These are phyloP conservation scores for Pyrgilauda ruficollis DNA, from an alignment of 2,113 vertebrate species.

Conservation along the genomic window DNA sequence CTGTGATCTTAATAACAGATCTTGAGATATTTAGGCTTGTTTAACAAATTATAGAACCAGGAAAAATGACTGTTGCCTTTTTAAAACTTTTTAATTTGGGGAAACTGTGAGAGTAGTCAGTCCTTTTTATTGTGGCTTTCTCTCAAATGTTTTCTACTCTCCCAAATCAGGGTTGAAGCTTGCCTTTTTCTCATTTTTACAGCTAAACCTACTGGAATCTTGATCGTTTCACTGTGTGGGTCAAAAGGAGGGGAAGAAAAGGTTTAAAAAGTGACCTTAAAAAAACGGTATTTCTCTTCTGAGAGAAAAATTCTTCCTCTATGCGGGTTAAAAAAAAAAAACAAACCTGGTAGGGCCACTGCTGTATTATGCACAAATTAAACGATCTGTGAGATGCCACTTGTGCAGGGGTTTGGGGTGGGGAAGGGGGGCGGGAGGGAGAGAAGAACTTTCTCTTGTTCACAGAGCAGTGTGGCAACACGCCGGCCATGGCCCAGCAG, in stretches of 20 bases:
- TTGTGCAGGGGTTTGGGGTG: background rate
- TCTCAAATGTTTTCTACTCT: background rate
- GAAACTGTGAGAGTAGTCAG: background rate
- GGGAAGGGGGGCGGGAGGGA: background rate
- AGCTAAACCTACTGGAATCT: slow-evolving; percentile 18
- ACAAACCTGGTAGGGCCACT: background rate
- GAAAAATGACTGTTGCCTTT: slow-evolving; percentile 53
- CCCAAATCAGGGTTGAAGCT: slow-evolving; percentile 7
- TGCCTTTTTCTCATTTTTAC: slow-evolving; percentile 38
- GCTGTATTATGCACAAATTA: background rate
- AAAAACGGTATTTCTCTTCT: background rate
- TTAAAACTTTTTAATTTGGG: background rate
- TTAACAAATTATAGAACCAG: slow-evolving; percentile 14
- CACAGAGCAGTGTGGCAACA: background rate
- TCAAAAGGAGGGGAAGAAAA: background rate
- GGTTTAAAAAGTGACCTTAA: slow-evolving; percentile 60
- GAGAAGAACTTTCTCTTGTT: background rate
- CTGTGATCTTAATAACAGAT: background rate
- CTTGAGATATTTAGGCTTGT: background rate
- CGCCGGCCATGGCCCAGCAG: background rate
- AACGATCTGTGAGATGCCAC: background rate
- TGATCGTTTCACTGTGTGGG: background rate
- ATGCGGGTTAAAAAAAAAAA: background rate
- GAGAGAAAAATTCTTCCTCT: background rate
- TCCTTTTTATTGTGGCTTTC: background rate